Evolutionary conservation across 2,113 vertebrate genomes (phyloP).

Genomic region (Corythoichthys intestinalis): DNA sequence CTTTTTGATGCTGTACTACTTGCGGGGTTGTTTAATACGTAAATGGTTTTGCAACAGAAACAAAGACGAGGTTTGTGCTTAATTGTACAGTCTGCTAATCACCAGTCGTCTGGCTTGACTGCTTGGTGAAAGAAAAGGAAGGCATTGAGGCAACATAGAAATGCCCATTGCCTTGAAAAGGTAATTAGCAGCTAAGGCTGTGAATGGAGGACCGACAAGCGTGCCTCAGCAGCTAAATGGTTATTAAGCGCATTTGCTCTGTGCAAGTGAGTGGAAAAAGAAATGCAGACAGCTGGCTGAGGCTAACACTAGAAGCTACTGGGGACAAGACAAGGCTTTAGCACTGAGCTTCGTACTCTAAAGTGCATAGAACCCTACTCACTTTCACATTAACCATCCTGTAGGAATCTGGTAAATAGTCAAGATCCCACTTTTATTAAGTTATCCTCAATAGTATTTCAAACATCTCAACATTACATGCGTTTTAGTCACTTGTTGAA

Average conservation of each 20-base stretch:
- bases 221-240: conserved; percentile 72
- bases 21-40: not conserved
- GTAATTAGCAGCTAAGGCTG: conserved; percentile 66
- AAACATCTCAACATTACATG: not conserved
- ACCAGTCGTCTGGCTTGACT: conserved; percentile 54
- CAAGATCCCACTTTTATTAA: not conserved
- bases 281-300: conserved; percentile 42
- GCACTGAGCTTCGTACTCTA: conserved; percentile 16
- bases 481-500: not conserved
- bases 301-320: conserved; percentile 38
- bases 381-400: not conserved
- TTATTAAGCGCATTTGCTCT: conserved; percentile 69
- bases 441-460: not conserved
- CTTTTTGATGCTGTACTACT: not conserved
- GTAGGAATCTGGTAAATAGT: not conserved
- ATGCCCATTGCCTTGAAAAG: conserved; percentile 64
- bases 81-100: conserved; percentile 30
- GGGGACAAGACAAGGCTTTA: conserved; percentile 22
- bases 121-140: conserved; percentile 47
- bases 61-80: not conserved
- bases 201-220: conserved; percentile 62
- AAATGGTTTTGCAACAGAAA: not conserved
- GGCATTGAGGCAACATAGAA: conserved; percentile 61
- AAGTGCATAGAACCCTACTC: conserved; percentile 8
- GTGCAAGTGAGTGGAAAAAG: conserved; percentile 53